phyloP scores from a whole-genome alignment of 2,113 vertebrate genomes.

The Crotalus viridis region DNA sequence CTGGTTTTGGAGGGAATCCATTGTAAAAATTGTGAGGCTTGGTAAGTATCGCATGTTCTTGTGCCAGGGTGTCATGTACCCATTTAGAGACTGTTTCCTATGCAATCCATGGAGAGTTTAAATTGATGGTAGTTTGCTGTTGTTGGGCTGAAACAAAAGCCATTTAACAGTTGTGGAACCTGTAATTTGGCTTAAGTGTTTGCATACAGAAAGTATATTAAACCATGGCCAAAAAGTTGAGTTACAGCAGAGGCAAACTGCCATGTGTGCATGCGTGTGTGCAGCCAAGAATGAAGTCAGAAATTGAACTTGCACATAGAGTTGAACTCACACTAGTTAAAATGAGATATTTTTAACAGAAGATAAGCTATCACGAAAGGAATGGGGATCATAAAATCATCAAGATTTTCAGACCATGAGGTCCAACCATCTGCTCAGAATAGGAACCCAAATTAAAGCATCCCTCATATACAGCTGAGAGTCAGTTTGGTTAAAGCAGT shows the following conservation, averaged over 20 bases:
- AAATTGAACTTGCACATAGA: not conserved
- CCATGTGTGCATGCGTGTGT: not conserved
- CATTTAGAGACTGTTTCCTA: not conserved
- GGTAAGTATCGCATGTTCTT: not conserved
- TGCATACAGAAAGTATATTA: not conserved
- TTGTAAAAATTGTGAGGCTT: not conserved
- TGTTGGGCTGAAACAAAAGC: not conserved
- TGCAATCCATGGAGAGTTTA: not conserved
- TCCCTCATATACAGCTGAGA: not conserved
- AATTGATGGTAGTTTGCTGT: not conserved
- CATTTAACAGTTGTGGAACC: not conserved
- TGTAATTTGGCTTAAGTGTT: not conserved
- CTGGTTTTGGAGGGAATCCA: not conserved
- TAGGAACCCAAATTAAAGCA: not conserved
- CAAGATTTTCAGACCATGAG: not conserved
- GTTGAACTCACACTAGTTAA: not conserved
- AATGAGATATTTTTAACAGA: not conserved
- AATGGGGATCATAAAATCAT: not conserved
- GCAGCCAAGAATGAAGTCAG: not conserved
- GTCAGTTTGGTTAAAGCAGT: too few species aligned
- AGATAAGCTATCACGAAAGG: not conserved
- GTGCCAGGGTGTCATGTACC: not conserved
- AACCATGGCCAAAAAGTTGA: not conserved
- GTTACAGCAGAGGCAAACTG: not conserved
- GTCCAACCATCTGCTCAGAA: not conserved